Conservation (phyloP, 1,140 invertebrate species). For the Brachionus paranguensis region DNA sequence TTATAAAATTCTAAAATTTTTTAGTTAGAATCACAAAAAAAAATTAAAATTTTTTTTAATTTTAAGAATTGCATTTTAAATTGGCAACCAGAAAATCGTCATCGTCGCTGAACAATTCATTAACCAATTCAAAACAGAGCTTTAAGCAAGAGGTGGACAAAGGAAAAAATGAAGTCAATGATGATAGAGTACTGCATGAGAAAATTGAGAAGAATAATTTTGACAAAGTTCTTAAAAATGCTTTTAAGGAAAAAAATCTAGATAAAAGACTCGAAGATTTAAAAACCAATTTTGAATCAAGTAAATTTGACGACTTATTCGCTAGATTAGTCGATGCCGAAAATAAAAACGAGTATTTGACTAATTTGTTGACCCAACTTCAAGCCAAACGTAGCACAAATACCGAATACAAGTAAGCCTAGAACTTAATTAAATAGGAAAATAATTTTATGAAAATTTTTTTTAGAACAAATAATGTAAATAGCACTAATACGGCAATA, state of each 20-base stretch:
- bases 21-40: too few species aligned
- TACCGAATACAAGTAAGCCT: not conserved
- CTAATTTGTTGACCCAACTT: slow-evolving; percentile 22
- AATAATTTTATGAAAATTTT: not conserved
- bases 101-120: not conserved
- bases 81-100: slow-evolving; percentile 20
- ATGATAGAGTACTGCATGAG: not conserved
- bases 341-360: slow-evolving; percentile 38
- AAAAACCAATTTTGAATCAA: slow-evolving; percentile 1
- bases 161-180: not conserved
- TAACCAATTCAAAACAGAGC: not conserved
- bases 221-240: slow-evolving; percentile 5
- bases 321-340: slow-evolving; percentile 14
- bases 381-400: slow-evolving; percentile 17
- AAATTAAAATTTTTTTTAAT: too few species aligned
- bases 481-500: not conserved
- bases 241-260: not conserved
- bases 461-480: slow-evolving; percentile 31
- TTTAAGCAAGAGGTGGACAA: not conserved
- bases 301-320: slow-evolving; percentile 15
- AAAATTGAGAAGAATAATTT: slow-evolving; percentile 23
- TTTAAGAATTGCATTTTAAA: slow-evolving; percentile 33
- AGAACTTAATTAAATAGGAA: not conserved
- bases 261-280: slow-evolving; percentile 12
- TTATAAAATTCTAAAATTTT: too few species aligned